Conservation (phyloP, 2,888 invertebrate genomes). For the Cyaniris semiargus region DNA sequence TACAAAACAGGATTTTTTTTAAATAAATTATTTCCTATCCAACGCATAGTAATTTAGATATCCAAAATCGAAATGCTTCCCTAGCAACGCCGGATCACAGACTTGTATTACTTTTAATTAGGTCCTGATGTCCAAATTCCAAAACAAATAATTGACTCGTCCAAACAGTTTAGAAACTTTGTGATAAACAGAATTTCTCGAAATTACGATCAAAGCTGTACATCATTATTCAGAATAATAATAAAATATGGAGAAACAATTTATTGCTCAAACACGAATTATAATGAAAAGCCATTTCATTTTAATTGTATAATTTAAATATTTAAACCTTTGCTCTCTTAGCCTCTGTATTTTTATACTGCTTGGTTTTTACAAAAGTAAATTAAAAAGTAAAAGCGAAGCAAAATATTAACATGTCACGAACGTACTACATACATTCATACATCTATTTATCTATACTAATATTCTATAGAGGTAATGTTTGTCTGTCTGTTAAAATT, state of each 20-base stretch:
- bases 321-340: constrained; percentile 2
- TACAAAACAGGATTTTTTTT: too few relatives aligned
- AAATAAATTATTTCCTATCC: too few relatives aligned
- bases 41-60: too few relatives aligned
- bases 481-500: too few relatives aligned
- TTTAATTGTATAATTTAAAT: constrained; percentile 6
- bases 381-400: background rate
- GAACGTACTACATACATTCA: background rate
- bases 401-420: background rate
- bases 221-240: constrained; percentile 22
- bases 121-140: background rate
- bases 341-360: background rate
- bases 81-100: background rate
- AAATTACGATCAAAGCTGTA: constrained; percentile 12
- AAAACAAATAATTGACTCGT: constrained; percentile 25
- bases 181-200: background rate
- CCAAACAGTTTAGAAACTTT: constrained; percentile 11
- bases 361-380: background rate
- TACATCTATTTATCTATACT: background rate
- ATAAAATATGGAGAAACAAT: constrained; percentile 22
- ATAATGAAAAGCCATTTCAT: constrained; percentile 16
- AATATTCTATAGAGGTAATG: too few relatives aligned
- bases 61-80: background rate
- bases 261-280: constrained; percentile 7
- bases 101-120: background rate